Percentiles rank a stretch among this genome's conserved stretches.
Evolutionary conservation across 2,888 invertebrate genomes (phyloP).

Genomic region (Odiellus spinosus): DNA sequence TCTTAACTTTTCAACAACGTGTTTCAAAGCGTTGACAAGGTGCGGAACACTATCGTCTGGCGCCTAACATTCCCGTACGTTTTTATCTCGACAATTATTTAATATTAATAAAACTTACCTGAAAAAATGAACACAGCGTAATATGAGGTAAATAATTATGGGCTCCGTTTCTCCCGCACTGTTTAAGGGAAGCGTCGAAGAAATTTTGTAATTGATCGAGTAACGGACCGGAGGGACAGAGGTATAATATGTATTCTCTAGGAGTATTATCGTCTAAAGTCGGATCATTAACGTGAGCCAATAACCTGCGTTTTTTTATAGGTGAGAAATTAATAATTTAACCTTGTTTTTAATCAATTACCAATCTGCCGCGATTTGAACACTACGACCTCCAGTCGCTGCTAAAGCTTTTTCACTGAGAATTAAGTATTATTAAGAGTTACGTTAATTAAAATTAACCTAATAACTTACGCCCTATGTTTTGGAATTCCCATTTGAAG

Average conservation of each 20-base stretch:
- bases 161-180: slow-evolving; percentile 73
- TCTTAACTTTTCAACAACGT: slow-evolving; percentile 43
- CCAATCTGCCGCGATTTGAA: slow-evolving; percentile 76
- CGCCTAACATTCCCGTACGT: slow-evolving; percentile 38
- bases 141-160: slow-evolving; percentile 81
- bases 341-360: slow-evolving; percentile 18
- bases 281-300: slow-evolving; percentile 74
- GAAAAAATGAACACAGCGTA: slow-evolving; percentile 70
- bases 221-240: slow-evolving; percentile 63
- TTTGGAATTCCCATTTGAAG: slow-evolving; percentile 77
- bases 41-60: slow-evolving; percentile 25
- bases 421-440: slow-evolving; percentile 15
- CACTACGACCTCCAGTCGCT: slow-evolving; percentile 72
- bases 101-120: slow-evolving; percentile 21
- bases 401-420: slow-evolving; percentile 71
- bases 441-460: too few relatives aligned
- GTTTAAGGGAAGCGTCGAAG: slow-evolving; percentile 46
- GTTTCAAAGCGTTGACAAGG: slow-evolving; percentile 24
- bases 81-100: background rate
- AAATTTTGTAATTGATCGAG: slow-evolving; percentile 54
- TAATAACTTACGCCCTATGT: slow-evolving; percentile 73
- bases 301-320: slow-evolving; percentile 36
- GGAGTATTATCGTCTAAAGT: slow-evolving; percentile 56
- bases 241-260: slow-evolving; percentile 71
- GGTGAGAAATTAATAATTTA: background rate